Percentiles rank a stretch among this genome's conserved stretches.
Evolutionary conservation across 2,113 vertebrate species (phyloP).

Genomic region (Hippocampus abdominalis): DNA sequence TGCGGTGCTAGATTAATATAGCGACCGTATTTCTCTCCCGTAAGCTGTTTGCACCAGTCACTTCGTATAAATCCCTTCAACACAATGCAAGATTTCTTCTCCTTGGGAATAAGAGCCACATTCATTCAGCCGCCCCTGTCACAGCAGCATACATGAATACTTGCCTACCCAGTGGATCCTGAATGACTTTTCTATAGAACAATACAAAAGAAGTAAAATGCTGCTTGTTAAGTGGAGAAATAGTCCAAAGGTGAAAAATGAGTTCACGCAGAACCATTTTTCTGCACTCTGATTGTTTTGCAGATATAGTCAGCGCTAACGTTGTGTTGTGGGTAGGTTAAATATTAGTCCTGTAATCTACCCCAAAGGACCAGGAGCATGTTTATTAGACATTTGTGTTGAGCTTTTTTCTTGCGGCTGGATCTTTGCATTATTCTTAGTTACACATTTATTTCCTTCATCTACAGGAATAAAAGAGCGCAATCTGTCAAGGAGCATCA

Average conservation of each 20-base stretch:
- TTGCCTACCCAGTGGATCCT: constrained; percentile 51
- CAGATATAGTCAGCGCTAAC: constrained; percentile 13
- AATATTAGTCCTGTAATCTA: background rate
- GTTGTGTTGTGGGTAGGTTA: background rate
- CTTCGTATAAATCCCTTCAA: constrained; percentile 38
- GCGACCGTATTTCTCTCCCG: background rate
- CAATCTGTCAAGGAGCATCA: no score
- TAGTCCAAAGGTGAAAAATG: constrained; percentile 31
- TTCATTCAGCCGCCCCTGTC: constrained; percentile 57
- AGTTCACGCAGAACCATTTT: constrained; percentile 23
- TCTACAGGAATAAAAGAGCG: background rate
- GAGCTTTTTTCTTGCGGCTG: background rate
- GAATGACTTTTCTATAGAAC: constrained; percentile 50
- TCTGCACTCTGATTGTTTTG: constrained; percentile 26
- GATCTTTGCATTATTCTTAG: background rate
- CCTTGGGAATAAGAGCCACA: background rate
- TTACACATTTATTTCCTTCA: background rate
- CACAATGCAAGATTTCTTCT: constrained; percentile 1
- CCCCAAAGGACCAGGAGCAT: background rate
- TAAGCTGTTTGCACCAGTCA: constrained; percentile 38
- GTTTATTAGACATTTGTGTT: background rate
- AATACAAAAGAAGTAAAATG: constrained; percentile 58
- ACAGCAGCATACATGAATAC: constrained; percentile 55
- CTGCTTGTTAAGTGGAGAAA: constrained; percentile 35
- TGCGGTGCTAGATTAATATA: background rate